phyloP scores from a whole-genome alignment of 2,888 invertebrate genomes.

The Tetramorium bicarinatum region DNA sequence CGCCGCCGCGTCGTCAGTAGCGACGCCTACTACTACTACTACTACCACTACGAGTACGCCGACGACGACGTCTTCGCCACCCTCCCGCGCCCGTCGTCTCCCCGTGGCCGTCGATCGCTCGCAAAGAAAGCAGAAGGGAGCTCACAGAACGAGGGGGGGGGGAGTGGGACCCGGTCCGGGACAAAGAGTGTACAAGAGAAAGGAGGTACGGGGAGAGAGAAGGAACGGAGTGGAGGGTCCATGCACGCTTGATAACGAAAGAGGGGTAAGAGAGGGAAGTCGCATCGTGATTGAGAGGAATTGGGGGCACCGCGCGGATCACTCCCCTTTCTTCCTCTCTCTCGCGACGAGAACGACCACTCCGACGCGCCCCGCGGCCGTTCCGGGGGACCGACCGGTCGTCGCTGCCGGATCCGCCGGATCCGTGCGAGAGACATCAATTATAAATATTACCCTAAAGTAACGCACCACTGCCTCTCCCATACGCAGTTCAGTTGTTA shows the following conservation, averaged over 20 bases:
- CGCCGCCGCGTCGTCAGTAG: conserved; percentile 51
- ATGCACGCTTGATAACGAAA: not conserved
- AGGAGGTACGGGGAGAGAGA: conserved; percentile 40
- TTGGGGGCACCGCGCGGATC: not conserved
- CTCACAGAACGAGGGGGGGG: conserved; percentile 15
- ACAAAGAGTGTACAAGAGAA: conserved; percentile 9
- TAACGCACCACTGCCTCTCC: conserved; percentile 84
- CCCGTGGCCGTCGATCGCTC: conserved; percentile 49
- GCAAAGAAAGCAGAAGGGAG: not conserved
- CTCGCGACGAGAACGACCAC: not conserved
- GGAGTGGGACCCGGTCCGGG: not conserved
- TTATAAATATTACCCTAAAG: conserved; percentile 76
- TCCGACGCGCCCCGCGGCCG: not conserved
- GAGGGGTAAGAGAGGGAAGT: not conserved
- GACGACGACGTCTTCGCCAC: conserved; percentile 34
- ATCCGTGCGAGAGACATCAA: conserved; percentile 75
- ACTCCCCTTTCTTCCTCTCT: not conserved
- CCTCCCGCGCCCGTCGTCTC: conserved; percentile 43
- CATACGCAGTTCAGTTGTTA: conserved; percentile 75
- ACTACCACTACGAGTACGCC: conserved; percentile 41
- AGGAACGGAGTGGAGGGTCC: conserved; percentile 13
- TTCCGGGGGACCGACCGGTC: conserved; percentile 58
- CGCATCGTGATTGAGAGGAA: not conserved
- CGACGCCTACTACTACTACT: conserved; percentile 55
- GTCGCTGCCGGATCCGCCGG: conserved; percentile 62